Conservation (phyloP, 2,888 invertebrate genomes). For the Penaeus monodon region DNA sequence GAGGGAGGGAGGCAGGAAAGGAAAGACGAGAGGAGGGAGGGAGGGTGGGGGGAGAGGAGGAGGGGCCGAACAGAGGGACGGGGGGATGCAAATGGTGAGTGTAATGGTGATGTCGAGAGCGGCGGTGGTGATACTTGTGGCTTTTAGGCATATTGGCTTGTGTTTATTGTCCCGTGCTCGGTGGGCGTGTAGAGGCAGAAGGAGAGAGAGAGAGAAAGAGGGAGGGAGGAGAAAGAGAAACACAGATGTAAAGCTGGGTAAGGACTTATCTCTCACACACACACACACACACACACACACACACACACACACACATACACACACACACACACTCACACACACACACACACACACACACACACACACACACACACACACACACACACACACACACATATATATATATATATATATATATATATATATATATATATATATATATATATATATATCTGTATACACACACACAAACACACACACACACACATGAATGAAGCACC, state of each 20-base stretch:
- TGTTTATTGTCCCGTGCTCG: background rate
- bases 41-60: background rate
- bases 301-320: background rate
- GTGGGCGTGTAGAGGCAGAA: background rate
- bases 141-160: background rate
- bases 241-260: background rate
- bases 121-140: background rate
- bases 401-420: background rate
- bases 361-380: background rate
- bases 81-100: background rate
- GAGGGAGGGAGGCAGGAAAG: too few species aligned
- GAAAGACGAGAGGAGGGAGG: background rate
- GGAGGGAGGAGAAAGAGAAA: background rate
- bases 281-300: background rate
- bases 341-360: background rate
- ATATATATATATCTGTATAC: background rate
- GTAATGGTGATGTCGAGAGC: too few species aligned
- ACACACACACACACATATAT: background rate
- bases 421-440: background rate
- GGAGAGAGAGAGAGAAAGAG: background rate
- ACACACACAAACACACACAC: too few species aligned
- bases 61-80: background rate
- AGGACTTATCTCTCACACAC: background rate
- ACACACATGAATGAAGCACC: too few species aligned
- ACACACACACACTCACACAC: background rate